Base-by-base conservation (phyloP, 2,888 invertebrate species). In the Acanthosoma haemorrhoidale region DNA sequence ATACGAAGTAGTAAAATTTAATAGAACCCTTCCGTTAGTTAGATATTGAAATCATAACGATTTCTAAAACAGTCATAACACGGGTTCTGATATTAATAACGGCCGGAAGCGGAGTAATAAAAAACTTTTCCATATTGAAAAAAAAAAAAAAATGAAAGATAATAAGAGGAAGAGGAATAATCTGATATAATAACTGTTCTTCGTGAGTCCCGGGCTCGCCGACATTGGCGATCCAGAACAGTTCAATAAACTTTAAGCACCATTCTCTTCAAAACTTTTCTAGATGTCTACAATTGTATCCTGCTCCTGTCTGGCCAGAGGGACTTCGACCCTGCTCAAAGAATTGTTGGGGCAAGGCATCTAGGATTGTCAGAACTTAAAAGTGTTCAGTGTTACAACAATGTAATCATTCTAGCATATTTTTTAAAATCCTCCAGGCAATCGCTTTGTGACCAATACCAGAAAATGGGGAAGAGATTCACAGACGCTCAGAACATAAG, bases 11-110 rank as follows among this genome's bases (percentile, higher is more conserved):
- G 25, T 32, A 34, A 59, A 51, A 51, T 51, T 25, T 51, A 31
- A 59, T 16, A 32, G 59, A 29, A 8, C 25, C 15, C 21, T 9
- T 5, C 34, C 41, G 4, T 36, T 31, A 29, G 31, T 38, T 36
- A 16, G 38, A 39, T 64, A 64, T 64, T 64, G 64, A 39, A 64
- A 41, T 39, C 18, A 64, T 38, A 64, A 64, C 39, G 64, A 64
- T 64, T 64, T 29, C 64, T 64, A 41, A 64, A 64, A 41, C 38
- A 64, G 39, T 36, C 32, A 36, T 36, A 61, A 64, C 41, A 18
- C 15, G 8, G 41, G 18, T 36, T 25, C 64, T 25, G 39, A 64
- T 64, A 64, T 64, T 64, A 64, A 64, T 39, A 64, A 64, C 41
- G 41, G 39, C 64, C n/a, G 41, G 25, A 36, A 64, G 41, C 8